phyloP scores from a whole-genome alignment of 2,888 invertebrate species.

The Cephus pygmeus region DNA sequence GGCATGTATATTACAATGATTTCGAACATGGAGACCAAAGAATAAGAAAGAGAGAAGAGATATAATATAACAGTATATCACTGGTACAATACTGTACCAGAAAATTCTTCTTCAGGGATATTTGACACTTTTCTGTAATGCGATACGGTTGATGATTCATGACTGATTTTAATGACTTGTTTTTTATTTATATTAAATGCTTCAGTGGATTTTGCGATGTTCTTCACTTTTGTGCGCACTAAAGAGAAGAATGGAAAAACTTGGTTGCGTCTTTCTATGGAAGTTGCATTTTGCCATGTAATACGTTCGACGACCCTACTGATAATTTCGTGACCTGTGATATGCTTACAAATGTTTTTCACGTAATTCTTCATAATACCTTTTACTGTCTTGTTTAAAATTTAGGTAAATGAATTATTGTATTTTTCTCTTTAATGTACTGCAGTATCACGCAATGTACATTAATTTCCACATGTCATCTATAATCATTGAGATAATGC shows the following conservation, averaged over 20 bases:
- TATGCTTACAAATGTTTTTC: neutral
- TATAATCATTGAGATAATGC: neutral
- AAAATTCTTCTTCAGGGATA: neutral
- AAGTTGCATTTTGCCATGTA: neutral
- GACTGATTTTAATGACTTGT: neutral
- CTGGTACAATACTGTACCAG: too few species aligned
- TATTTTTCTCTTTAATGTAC: neutral
- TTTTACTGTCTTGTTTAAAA: neutral
- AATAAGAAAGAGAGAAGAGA: too few species aligned
- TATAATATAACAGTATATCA: too few species aligned
- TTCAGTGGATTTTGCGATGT: too few species aligned
- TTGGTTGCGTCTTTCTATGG: neutral
- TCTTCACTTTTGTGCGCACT: neutral
- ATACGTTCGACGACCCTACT: neutral
- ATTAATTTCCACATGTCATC: neutral
- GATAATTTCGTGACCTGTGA: neutral
- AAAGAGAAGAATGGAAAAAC: neutral
- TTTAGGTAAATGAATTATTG: neutral
- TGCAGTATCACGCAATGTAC: neutral
- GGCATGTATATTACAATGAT: too few species aligned
- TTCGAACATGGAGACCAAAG: too few species aligned
- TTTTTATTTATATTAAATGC: neutral
- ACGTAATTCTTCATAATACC: neutral
- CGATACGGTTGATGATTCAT: too few species aligned
- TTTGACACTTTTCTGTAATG: neutral